Evolutionary conservation across 2,888 invertebrate genomes (phyloP), one percentile per base, ranked within the genome.

Genomic region (Caenorhabditis afra): DNA sequence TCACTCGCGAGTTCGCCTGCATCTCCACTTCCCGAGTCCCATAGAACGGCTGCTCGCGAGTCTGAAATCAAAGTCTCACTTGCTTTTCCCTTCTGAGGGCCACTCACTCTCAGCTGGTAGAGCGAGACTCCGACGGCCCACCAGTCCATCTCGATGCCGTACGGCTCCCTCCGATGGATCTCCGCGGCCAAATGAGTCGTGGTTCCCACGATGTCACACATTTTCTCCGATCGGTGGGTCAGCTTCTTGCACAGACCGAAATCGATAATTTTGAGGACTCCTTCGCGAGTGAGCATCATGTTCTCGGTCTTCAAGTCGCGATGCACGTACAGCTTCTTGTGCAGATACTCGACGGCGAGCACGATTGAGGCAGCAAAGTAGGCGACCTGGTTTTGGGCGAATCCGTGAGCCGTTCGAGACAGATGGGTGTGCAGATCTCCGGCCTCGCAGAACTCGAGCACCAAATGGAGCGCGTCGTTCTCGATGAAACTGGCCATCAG

Each of bases 51-150:
- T 59, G 52, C 11, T 53, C 53, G n/a, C 73, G 52, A 14, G 79
- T 79, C 79, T 79, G 49, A 44, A 78, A n/a, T n/a, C n/a, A n/a
- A 47, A 29, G 8, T 29, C 4, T 7, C 18, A 20, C n/a, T 20
- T 3, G 5, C 4, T 37, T 47, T n/a, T 20, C 41, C 16, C 23
- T 20, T 12, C n/a, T 8, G 14, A n/a, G 23, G 8, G 35, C 8
- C 53, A 57, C 73, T 53, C 22, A 67, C 79, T 22, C 68, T 64
- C 58, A 79, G 44, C 49, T 79, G 79, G 37, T 59, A 79, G 39
- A 79, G 45, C 23, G 79, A 68, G 45, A 79, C 79, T 22, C 79
- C 79, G 41, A 79, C 59, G 5, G 79, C 67, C 79, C 79, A 79
- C 79, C 79, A 79, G 41, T 79, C 79, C 52, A 59, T 59, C 37